These are phyloP conservation scores for Sicus ferrugineus DNA, from an alignment of 2,888 invertebrate genomes.

Conservation along the genomic window DNA sequence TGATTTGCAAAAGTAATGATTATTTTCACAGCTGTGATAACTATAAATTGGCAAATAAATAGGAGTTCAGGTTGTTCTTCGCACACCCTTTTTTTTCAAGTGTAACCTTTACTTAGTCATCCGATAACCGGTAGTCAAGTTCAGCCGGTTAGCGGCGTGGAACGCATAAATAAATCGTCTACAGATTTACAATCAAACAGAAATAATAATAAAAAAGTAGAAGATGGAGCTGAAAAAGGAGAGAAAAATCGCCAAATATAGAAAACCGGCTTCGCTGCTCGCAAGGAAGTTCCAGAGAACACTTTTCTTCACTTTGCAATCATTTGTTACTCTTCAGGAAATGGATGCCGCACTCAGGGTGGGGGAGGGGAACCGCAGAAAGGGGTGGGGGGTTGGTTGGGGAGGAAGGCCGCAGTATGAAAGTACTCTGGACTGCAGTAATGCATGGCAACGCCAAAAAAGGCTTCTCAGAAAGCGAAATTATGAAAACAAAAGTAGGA, in stretches of 20 bases:
- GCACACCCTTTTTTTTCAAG: background rate
- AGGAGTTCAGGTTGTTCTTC: too few species aligned
- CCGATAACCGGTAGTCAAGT: conserved; percentile 7
- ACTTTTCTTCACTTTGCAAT: background rate
- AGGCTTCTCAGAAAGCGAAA: conserved; percentile 30
- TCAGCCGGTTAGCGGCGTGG: conserved; percentile 27
- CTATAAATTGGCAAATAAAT: too few species aligned
- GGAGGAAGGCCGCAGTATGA: background rate
- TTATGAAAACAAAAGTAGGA: conserved; percentile 29
- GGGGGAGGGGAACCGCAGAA: conserved; percentile 7
- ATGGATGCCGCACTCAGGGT: background rate
- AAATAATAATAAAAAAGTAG: background rate
- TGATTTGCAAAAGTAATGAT: too few species aligned
- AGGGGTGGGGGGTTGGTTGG: conserved; percentile 5
- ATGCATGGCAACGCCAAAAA: conserved; percentile 25
- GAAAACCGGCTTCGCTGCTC: conserved; percentile 16
- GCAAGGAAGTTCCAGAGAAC: conserved; percentile 15
- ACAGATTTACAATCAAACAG: conserved; percentile 4
- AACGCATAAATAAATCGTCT: conserved; percentile 29
- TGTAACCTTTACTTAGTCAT: background rate
- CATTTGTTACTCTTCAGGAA: background rate
- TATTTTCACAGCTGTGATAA: too few species aligned
- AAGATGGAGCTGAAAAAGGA: conserved; percentile 11
- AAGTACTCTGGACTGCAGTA: background rate
- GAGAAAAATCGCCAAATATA: conserved; percentile 8